Evolutionary conservation across 2,888 invertebrate species (phyloP).

Genomic region (Parnassius orleans): DNA sequence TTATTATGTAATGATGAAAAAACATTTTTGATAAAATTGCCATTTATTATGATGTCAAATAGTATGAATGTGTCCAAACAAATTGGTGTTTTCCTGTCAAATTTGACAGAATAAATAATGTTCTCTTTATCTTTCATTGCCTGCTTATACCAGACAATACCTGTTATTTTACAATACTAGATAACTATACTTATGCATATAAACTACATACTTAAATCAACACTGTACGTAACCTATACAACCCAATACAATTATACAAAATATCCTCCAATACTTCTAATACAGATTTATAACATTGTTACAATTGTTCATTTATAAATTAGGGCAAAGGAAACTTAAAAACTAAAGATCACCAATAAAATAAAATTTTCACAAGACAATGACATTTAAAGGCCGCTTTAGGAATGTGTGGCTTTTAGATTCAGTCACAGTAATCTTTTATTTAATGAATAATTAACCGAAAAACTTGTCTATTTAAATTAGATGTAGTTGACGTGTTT

Average conservation of each 20-base stretch:
- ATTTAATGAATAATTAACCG: neutral
- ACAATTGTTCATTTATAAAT: constrained; percentile 67
- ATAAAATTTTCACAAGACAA: constrained; percentile 3
- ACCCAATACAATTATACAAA: constrained; percentile 79
- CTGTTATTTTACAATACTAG: constrained; percentile 64
- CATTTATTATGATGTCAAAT: constrained; percentile 59
- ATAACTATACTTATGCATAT: constrained; percentile 46
- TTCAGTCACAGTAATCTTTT: constrained; percentile 5
- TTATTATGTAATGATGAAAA: neutral
- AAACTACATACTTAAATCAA: constrained; percentile 54
- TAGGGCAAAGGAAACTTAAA: constrained; percentile 45
- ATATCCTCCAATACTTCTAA: constrained; percentile 63
- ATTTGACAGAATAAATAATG: constrained; percentile 71
- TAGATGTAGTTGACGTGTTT: neutral
- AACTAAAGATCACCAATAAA: constrained; percentile 35
- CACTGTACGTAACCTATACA: constrained; percentile 64
- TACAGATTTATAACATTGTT: constrained; percentile 66
- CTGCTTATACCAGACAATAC: constrained; percentile 51
- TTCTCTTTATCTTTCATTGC: constrained; percentile 55
- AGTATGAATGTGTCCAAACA: constrained; percentile 57
- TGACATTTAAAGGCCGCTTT: constrained; percentile 37
- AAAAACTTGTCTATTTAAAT: neutral
- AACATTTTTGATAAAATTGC: constrained; percentile 56
- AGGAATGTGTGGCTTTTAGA: constrained; percentile 50
- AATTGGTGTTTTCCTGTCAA: constrained; percentile 57